Evolutionary conservation across 2,888 invertebrate species (phyloP), one percentile per base, ranked within the genome.

Genomic region (Hirtodrosophila alboralis): DNA sequence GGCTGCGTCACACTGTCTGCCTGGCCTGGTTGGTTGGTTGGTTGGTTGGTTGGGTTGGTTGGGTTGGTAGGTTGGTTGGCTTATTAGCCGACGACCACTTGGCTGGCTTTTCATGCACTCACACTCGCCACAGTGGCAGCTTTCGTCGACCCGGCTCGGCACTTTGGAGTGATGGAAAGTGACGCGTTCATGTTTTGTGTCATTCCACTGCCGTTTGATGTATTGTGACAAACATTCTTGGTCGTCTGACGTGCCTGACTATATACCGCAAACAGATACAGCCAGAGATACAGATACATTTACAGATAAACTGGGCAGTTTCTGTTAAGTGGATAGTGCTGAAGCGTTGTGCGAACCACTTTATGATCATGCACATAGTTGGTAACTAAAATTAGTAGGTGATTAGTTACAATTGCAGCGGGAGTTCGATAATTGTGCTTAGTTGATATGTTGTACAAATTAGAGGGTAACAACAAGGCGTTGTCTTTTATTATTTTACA

Each of bases 121-220:
- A 26, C 31, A 37, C 30, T 45, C 21, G 5, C 27, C 13, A n/a
- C 44, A 47, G 56, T 58, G 53, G 62, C 33, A 48, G 59, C 67
- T 68, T 63, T 66, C 73, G 73, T 79, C 80, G 80, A 70, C 34
- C 57, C 86, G 85, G 77, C 88, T 86, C 86, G 85, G 77, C 88
- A 86, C 86, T 84, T 86, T 86, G 86, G 89, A 87, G 88, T 88
- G 88, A 88, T 88, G 88, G 87, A 88, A 88, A 88, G 87, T 89
- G 88, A 88, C 88, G 85, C 88, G 88, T 87, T 85, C 88, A 88
- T 88, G 89, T 88, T 88, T 88, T 88, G 88, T 88, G 88, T 88
- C 88, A 88, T 87, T 88, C 86, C 77, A 69, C 78, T 63, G 78
- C 79, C 67, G 61, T 79, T 85, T 88, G 88, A 89, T 85, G 81